Evolutionary conservation across 2,797 vertebrate species (phyloP).

Genomic region (Stomatorhinus walkeri): DNA sequence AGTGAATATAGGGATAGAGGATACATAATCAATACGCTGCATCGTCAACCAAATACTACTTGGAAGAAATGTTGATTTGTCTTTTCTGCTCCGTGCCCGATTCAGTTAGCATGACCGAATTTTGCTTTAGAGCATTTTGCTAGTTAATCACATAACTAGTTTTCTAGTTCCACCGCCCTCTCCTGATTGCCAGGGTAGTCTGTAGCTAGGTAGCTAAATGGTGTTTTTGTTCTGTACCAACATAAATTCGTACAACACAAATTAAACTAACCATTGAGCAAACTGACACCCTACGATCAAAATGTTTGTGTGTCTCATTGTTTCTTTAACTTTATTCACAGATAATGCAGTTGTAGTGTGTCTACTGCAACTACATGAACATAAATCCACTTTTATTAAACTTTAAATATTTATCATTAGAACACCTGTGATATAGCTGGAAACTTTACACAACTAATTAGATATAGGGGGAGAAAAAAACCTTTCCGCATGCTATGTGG

Average conservation of each 20-base stretch:
- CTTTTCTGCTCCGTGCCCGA: background rate
- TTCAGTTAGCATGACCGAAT: background rate
- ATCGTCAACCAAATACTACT: constrained; percentile 49
- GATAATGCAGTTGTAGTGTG: background rate
- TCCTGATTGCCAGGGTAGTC: constrained; percentile 5
- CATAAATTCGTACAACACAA: background rate
- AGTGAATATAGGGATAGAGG: constrained; percentile 58
- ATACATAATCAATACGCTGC: constrained; percentile 63
- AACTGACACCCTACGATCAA: background rate
- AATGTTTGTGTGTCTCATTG: background rate
- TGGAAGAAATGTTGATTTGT: constrained; percentile 5
- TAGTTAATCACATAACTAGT: constrained; percentile 7
- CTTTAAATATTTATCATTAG: background rate
- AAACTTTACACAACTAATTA: background rate
- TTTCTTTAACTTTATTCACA: background rate
- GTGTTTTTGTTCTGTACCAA: background rate
- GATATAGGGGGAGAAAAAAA: background rate
- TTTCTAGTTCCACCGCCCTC: background rate
- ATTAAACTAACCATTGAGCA: background rate
- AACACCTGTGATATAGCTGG: background rate
- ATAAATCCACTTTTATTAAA: background rate
- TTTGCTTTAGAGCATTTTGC: background rate
- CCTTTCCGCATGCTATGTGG: background rate
- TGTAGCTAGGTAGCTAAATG: constrained; percentile 15
- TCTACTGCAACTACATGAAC: background rate